Conservation (phyloP, 2,113 vertebrate genomes). For the Chionomys nivalis region DNA sequence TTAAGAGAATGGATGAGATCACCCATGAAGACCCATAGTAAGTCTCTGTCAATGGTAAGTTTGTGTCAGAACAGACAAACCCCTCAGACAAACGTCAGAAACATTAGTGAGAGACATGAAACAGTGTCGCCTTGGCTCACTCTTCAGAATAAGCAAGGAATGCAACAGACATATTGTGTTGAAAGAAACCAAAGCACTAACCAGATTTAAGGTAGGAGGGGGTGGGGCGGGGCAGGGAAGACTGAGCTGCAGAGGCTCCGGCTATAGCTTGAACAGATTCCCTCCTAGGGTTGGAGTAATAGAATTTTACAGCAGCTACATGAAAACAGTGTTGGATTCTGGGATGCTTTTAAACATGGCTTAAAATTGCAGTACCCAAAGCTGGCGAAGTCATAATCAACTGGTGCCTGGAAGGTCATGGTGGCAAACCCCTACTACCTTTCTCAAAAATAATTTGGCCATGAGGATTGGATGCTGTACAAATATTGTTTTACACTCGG, state of each 20-base stretch:
- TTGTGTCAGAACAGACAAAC: background rate
- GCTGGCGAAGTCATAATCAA: conserved; percentile 5
- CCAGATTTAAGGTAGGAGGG: background rate
- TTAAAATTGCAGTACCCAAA: conserved; percentile 29
- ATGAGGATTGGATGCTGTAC: conserved; percentile 29
- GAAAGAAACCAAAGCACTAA: background rate
- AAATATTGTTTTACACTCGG: conserved; percentile 14
- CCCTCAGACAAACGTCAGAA: background rate
- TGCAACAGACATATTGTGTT: background rate
- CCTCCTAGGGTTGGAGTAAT: background rate
- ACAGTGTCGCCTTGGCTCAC: background rate
- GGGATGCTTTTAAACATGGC: conserved; percentile 48
- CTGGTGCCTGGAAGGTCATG: background rate
- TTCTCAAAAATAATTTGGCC: conserved; percentile 46
- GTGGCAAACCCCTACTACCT: background rate
- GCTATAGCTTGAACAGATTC: background rate
- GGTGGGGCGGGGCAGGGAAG: background rate
- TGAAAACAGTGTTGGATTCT: conserved; percentile 28
- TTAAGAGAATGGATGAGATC: background rate
- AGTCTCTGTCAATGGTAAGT: background rate
- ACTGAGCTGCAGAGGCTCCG: background rate
- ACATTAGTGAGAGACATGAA: background rate
- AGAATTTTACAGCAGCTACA: conserved; percentile 26
- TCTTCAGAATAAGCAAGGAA: background rate
- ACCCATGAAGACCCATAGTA: background rate